Conservation (phyloP, 2,888 invertebrate genomes). For the Nymphalis c-album region DNA sequence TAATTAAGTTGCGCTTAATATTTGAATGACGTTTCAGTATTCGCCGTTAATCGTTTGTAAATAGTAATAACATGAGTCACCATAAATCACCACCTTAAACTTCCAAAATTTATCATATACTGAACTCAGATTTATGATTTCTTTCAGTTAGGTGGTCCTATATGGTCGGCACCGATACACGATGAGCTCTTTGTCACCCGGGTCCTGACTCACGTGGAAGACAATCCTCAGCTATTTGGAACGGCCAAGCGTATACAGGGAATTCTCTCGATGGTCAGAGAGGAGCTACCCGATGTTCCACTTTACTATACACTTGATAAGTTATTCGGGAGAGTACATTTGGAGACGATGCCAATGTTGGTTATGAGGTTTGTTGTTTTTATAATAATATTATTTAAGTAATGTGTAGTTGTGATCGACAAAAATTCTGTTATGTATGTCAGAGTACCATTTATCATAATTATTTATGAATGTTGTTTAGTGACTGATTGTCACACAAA, state of each 20-base stretch:
- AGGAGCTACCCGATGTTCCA: constrained; percentile 92
- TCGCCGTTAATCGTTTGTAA: no score
- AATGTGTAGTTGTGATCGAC: no score
- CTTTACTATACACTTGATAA: constrained; percentile 93
- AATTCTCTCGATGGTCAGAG: constrained; percentile 88
- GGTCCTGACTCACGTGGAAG: constrained; percentile 79
- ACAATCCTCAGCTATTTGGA: constrained; percentile 73
- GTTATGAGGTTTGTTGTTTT: constrained; percentile 80
- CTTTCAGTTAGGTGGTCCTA: constrained; percentile 92
- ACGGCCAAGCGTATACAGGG: constrained; percentile 90
- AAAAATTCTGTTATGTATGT: no score
- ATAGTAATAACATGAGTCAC: background rate
- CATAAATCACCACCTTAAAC: background rate
- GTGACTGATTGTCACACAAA: no score
- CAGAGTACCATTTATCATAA: no score
- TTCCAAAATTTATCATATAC: no score
- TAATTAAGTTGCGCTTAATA: no score
- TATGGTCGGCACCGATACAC: constrained; percentile 95
- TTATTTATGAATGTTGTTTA: no score
- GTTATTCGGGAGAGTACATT: constrained; percentile 86
- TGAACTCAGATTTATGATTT: background rate
- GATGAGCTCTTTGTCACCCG: constrained; percentile 87
- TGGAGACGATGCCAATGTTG: constrained; percentile 86
- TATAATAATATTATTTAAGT: background rate
- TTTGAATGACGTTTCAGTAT: no score